Percentiles rank a stretch among this genome's conserved stretches.
These are phyloP conservation scores for Electrona antarctica DNA, from an alignment of 2,113 vertebrate genomes.

Conservation along the genomic window DNA sequence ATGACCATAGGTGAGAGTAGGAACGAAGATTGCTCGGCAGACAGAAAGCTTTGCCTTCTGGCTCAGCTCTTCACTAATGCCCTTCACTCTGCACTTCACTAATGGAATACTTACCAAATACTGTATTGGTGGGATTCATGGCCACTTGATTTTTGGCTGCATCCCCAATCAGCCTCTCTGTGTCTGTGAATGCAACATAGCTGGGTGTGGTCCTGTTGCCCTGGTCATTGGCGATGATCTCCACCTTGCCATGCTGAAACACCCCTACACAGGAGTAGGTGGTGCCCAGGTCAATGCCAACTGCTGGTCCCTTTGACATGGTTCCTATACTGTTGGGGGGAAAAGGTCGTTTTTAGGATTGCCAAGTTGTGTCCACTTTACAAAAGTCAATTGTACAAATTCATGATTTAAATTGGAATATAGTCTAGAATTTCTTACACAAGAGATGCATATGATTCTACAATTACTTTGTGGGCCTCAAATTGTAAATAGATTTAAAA, in stretches of 20 bases:
- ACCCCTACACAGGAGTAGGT: slow-evolving; percentile 95
- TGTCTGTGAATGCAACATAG: slow-evolving; percentile 79
- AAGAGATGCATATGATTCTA: too few species aligned
- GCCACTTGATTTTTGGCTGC: slow-evolving; percentile 80
- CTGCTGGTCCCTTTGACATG: slow-evolving; percentile 90
- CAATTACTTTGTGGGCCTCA: too few species aligned
- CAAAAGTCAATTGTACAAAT: too few species aligned
- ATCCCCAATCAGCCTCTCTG: slow-evolving; percentile 75
- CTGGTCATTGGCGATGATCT: slow-evolving; percentile 93
- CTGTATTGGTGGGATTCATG: slow-evolving; percentile 81
- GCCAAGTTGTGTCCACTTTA: too few species aligned
- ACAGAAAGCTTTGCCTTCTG: too few species aligned
- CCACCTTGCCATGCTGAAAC: slow-evolving; percentile 94
- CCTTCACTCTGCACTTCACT: too few species aligned
- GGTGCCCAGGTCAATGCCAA: slow-evolving; percentile 93
- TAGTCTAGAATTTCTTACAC: too few species aligned
- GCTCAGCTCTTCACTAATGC: too few species aligned
- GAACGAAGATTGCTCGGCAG: too few species aligned
- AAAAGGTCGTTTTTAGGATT: not conserved
- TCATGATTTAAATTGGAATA: too few species aligned
- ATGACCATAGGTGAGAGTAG: too few species aligned
- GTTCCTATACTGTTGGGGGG: slow-evolving; percentile 21
- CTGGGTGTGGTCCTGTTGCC: slow-evolving; percentile 80
- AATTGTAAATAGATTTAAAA: too few species aligned
- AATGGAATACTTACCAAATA: slow-evolving; percentile 69